Percentiles rank a stretch among this genome's conserved stretches.
phyloP scores from a whole-genome alignment of 2,113 vertebrate genomes.

The Circaetus gallicus region DNA sequence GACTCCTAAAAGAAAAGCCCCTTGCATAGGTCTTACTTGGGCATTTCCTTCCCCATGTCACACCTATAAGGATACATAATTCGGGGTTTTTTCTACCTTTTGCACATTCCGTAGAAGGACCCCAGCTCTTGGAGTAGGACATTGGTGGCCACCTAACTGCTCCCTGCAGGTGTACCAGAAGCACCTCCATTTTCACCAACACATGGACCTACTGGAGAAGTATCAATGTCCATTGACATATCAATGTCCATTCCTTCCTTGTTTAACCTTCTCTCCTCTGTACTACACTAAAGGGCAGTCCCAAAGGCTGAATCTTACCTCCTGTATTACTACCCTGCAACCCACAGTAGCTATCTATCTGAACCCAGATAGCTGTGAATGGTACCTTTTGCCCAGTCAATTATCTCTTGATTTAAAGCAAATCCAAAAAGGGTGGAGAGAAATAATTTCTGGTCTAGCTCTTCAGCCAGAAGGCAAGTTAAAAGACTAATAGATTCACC shows the following conservation, averaged over 20 bases:
- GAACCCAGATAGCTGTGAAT: not conserved
- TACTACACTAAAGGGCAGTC: not conserved
- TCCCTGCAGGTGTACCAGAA: not conserved
- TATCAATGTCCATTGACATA: not conserved
- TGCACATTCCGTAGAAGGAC: not conserved
- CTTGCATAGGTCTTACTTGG: not conserved
- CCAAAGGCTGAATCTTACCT: not conserved
- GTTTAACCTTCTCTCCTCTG: not conserved
- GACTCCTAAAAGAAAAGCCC: not conserved
- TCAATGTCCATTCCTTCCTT: not conserved
- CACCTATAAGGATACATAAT: not conserved
- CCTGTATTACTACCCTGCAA: not conserved
- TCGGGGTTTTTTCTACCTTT: not conserved
- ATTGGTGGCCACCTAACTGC: not conserved
- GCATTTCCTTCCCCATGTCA: not conserved
- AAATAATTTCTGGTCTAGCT: not conserved
- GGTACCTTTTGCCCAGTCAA: not conserved
- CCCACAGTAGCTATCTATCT: not conserved
- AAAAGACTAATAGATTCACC: not conserved
- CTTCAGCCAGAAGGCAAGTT: not conserved
- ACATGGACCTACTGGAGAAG: rapidly evolving
- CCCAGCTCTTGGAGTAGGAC: not conserved
- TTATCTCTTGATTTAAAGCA: not conserved
- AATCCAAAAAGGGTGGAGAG: not conserved
- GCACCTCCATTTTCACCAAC: not conserved